Percentiles rank a stretch among this genome's conserved stretches.
Conservation (phyloP, 2,797 vertebrate genomes). For the Jordanella pulchra region DNA sequence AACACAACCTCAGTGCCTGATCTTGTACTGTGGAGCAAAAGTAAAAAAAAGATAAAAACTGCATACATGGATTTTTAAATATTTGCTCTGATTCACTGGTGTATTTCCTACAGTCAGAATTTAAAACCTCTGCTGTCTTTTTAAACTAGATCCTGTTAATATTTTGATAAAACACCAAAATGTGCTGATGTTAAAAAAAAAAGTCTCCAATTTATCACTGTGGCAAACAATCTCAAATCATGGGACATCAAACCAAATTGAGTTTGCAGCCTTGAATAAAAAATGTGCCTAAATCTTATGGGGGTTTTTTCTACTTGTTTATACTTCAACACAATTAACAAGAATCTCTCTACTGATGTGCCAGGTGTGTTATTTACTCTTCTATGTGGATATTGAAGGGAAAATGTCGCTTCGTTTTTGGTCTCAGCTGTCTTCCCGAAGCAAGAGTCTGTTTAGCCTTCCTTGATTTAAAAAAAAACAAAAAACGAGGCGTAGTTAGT, state of each 20-base stretch:
- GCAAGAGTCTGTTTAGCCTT: conserved; percentile 36
- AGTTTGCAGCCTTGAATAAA: conserved; percentile 36
- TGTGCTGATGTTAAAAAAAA: neutral
- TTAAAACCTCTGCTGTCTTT: conserved; percentile 35
- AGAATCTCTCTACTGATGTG: conserved; percentile 67
- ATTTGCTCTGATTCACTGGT: conserved; percentile 43
- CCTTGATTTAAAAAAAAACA: conserved; percentile 8
- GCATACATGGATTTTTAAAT: conserved; percentile 40
- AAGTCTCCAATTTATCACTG: conserved; percentile 16
- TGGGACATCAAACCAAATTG: conserved; percentile 31
- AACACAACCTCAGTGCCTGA: conserved; percentile 86
- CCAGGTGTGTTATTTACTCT: conserved; percentile 62
- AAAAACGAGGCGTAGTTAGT: conserved; percentile 8
- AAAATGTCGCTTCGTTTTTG: conserved; percentile 63
- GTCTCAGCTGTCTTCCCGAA: conserved; percentile 65
- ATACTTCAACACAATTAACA: conserved; percentile 66
- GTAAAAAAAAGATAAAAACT: conserved; percentile 18
- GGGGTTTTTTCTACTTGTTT: conserved; percentile 28
- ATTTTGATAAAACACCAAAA: neutral
- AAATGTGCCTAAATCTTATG: conserved; percentile 76
- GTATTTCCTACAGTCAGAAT: conserved; percentile 33
- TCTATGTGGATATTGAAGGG: conserved; percentile 79
- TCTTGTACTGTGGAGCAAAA: conserved; percentile 72
- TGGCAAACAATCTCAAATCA: conserved; percentile 40
- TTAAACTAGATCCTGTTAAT: neutral